Percentiles rank a stretch among this genome's conserved stretches.
These are phyloP conservation scores for Drosophila melanogaster DNA, from an alignment of 1,140 invertebrate genomes.

Conservation along the genomic window DNA sequence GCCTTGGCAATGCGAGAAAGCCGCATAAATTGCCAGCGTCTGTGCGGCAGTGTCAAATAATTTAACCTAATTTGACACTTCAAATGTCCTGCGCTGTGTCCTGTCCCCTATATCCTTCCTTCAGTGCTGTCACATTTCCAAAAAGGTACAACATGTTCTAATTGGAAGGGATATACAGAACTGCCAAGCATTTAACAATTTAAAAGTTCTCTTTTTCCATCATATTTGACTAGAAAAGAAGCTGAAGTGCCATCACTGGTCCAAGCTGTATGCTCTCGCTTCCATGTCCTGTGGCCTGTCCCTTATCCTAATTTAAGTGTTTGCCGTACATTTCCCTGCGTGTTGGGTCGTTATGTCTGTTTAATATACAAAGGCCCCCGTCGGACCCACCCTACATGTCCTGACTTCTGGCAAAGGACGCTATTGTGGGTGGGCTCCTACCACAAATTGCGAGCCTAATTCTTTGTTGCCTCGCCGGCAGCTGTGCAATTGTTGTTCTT, in stretches of 20 bases:
- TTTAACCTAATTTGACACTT: constrained; percentile 84
- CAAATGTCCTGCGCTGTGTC: constrained; percentile 57
- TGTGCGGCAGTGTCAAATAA: constrained; percentile 76
- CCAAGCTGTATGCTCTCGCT: constrained; percentile 2
- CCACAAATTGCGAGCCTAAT: constrained; percentile 62
- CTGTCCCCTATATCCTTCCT: neutral
- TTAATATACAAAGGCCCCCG: constrained; percentile 59
- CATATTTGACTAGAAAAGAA: neutral
- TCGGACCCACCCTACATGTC: neutral
- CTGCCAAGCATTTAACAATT: neutral
- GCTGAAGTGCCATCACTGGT: constrained; percentile 11
- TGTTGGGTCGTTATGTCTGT: constrained; percentile 75
- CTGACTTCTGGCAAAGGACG: constrained; percentile 50
- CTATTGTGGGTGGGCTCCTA: constrained; percentile 16
- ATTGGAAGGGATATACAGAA: neutral
- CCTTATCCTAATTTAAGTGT: constrained; percentile 78
- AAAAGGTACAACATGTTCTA: neutral
- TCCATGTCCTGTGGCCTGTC: constrained; percentile 47
- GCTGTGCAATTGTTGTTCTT: constrained; percentile 50
- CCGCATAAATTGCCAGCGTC: constrained; percentile 67
- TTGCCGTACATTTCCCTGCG: constrained; percentile 63
- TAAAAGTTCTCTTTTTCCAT: too few species aligned
- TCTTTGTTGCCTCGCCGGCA: constrained; percentile 43
- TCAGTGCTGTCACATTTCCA: neutral
- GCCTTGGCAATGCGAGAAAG: constrained; percentile 34